Conservation (phyloP, 2,888 invertebrate species). For the Apamea crenata region DNA sequence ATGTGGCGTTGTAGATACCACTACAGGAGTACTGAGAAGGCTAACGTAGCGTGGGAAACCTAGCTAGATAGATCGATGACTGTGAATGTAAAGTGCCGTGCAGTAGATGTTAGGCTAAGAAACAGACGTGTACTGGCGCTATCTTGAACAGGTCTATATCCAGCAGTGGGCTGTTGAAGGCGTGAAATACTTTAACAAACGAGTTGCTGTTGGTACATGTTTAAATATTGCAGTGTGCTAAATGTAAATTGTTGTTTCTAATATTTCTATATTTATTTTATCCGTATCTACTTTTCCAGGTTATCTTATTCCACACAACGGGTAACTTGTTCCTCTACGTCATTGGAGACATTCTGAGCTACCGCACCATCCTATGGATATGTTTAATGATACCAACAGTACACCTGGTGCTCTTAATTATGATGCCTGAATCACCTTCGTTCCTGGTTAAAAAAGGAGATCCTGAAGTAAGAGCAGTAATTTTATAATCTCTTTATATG, state of each 20-base stretch:
- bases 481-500: not conserved
- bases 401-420: constrained; percentile 84
- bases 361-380: constrained; percentile 87
- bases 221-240: not conserved
- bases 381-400: constrained; percentile 86
- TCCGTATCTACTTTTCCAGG: constrained; percentile 69
- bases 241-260: not conserved
- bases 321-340: constrained; percentile 88
- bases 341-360: constrained; percentile 87
- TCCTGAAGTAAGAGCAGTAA: constrained; percentile 77
- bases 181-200: not conserved
- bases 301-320: constrained; percentile 84
- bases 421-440: constrained; percentile 92
- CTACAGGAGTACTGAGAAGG: no score
- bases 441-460: constrained; percentile 84
- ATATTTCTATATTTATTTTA: not conserved
- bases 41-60: not conserved
- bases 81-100: not conserved
- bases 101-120: not conserved
- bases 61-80: not conserved
- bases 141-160: no score
- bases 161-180: not conserved
- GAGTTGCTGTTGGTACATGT: not conserved
- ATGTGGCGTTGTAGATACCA: no score
- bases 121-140: not conserved